Evolutionary conservation across 1,140 invertebrate genomes (phyloP).

Genomic region (Teleopsis dalmanni): DNA sequence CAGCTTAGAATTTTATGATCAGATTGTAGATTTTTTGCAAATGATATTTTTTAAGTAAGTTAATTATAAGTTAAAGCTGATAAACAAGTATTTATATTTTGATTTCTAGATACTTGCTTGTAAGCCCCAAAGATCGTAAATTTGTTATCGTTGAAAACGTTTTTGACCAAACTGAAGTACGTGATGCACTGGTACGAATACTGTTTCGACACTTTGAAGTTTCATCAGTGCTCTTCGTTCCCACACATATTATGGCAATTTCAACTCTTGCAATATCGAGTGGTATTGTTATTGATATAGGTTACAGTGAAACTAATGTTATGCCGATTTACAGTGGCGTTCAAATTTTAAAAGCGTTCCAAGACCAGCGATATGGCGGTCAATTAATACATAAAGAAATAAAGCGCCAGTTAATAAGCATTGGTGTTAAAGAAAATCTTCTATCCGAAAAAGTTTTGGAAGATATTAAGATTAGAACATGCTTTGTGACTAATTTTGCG

Average conservation of each 20-base stretch:
- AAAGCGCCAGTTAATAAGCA: conserved; percentile 39
- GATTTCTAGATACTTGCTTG: conserved; percentile 59
- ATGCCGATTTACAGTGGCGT: conserved; percentile 82
- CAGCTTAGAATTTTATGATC: conserved; percentile 72
- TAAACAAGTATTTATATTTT: background rate
- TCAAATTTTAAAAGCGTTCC: conserved; percentile 70
- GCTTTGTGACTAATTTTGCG: conserved; percentile 73
- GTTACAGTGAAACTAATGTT: conserved; percentile 72
- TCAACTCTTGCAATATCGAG: conserved; percentile 68
- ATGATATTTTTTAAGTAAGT: conserved; percentile 78
- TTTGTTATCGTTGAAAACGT: conserved; percentile 88
- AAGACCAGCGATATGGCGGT: conserved; percentile 65
- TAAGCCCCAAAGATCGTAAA: conserved; percentile 87
- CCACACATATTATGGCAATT: conserved; percentile 71
- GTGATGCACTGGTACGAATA: conserved; percentile 83
- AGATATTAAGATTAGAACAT: conserved; percentile 66
- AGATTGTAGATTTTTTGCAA: conserved; percentile 84
- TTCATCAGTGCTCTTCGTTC: conserved; percentile 62
- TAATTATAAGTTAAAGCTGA: background rate
- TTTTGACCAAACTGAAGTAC: conserved; percentile 68
- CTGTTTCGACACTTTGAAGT: conserved; percentile 89
- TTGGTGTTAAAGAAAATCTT: conserved; percentile 45
- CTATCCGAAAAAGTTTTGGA: conserved; percentile 54
- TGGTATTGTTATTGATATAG: conserved; percentile 77
- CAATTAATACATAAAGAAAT: conserved; percentile 56